Evolutionary conservation across 2,113 vertebrate genomes (phyloP).

Genomic region (Eptatretus burgeri): DNA sequence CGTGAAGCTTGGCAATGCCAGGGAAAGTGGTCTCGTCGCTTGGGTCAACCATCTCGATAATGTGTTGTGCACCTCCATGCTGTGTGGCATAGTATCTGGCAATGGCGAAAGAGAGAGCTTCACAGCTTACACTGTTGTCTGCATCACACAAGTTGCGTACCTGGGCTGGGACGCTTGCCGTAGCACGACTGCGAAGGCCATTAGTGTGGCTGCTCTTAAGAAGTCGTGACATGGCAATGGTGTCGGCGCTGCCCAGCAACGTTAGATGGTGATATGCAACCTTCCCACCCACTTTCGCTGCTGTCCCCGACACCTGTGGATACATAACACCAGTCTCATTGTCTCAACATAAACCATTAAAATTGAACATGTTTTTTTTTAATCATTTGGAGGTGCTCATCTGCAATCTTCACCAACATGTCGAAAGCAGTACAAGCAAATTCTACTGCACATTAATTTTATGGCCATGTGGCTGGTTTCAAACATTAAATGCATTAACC

Average conservation of each 20-base stretch:
- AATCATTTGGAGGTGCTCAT: too few relatives aligned
- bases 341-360: too few relatives aligned
- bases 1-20: slow-evolving; percentile 23
- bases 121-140: slow-evolving; percentile 30
- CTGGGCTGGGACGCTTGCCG: slow-evolving; percentile 37
- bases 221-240: slow-evolving; percentile 23
- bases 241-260: slow-evolving; percentile 32
- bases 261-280: slow-evolving; percentile 76
- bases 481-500: too few relatives aligned
- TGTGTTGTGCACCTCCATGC: slow-evolving; percentile 18
- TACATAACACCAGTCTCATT: slow-evolving; percentile 2
- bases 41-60: slow-evolving; percentile 26
- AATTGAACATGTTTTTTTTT: too few relatives aligned
- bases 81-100: slow-evolving; percentile 26
- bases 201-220: slow-evolving; percentile 28
- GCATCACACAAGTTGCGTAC: slow-evolving; percentile 47
- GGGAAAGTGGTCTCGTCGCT: slow-evolving; percentile 29
- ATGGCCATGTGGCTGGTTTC: too few relatives aligned
- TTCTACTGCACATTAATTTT: too few relatives aligned
- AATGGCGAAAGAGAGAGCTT: slow-evolving; percentile 28
- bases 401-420: too few relatives aligned
- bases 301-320: slow-evolving; percentile 69
- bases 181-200: slow-evolving; percentile 52
- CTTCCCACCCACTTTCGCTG: slow-evolving; percentile 44
- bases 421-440: too few relatives aligned